phyloP scores from a whole-genome alignment of 2,797 vertebrate genomes.

The Cyprinella venusta region DNA sequence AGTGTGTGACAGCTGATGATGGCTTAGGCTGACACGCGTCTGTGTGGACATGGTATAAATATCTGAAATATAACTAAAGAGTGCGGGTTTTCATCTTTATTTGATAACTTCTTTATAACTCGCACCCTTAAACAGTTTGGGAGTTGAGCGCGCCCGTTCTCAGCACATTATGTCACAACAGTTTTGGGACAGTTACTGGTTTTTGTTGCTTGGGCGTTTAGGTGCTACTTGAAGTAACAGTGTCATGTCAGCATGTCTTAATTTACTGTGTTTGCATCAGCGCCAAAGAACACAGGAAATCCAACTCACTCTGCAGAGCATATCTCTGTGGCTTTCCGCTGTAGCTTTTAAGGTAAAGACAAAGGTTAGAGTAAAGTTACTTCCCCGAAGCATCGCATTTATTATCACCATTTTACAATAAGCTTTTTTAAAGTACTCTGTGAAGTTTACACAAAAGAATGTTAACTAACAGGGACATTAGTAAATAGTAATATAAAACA shows the following conservation, averaged over 20 bases:
- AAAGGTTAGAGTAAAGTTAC: slow-evolving; percentile 17
- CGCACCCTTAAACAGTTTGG: no score
- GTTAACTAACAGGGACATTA: neutral
- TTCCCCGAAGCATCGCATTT: neutral
- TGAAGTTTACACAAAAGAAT: neutral
- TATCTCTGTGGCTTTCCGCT: slow-evolving; percentile 18
- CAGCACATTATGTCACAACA: neutral
- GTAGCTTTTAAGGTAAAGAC: slow-evolving; percentile 15
- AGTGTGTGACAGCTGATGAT: no score
- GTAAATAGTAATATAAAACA: neutral
- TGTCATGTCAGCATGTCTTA: slow-evolving; percentile 10
- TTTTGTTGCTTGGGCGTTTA: neutral
- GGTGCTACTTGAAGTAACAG: neutral
- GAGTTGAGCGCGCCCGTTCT: no score
- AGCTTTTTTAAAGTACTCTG: neutral
- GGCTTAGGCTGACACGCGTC: no score
- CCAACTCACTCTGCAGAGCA: slow-evolving; percentile 9
- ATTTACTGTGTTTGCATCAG: slow-evolving; percentile 19
- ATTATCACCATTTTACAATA: neutral
- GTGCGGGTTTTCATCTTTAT: no score
- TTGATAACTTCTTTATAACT: no score
- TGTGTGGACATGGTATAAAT: no score
- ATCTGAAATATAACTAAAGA: no score
- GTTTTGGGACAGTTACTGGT: neutral
- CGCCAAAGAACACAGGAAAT: slow-evolving; percentile 40